Conservation (phyloP, 1,140 invertebrate species). For the Metopolophium dirhodum region DNA sequence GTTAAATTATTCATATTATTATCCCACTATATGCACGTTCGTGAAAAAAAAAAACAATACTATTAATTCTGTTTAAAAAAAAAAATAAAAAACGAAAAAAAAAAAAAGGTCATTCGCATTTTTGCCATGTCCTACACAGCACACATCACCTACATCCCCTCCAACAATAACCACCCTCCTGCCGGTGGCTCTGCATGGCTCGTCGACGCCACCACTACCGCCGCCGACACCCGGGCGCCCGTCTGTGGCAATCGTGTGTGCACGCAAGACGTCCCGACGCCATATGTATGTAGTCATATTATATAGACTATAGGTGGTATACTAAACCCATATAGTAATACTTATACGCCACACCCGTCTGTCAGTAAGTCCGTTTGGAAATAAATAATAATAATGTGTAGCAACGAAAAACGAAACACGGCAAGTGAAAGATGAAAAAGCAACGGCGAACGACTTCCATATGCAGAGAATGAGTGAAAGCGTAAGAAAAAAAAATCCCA, state of each 20-base stretch:
- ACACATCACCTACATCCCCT: neutral
- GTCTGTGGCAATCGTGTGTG: neutral
- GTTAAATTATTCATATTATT: slow-evolving; percentile 53
- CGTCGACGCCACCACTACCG: neutral
- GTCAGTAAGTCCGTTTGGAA: neutral
- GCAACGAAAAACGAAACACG: neutral
- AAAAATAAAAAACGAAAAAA: neutral
- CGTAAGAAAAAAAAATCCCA: neutral
- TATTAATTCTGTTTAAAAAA: slow-evolving; percentile 31
- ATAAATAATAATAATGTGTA: neutral
- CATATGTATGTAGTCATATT: neutral
- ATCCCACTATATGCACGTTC: slow-evolving; percentile 12
- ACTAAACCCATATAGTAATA: neutral
- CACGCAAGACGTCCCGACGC: slow-evolving; percentile 36
- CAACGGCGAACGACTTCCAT: neutral
- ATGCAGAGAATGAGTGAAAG: neutral
- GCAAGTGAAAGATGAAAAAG: neutral
- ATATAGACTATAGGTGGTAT: too few relatives aligned
- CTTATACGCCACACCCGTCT: neutral
- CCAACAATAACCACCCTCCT: neutral
- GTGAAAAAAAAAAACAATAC: slow-evolving; percentile 31
- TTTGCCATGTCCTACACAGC: neutral
- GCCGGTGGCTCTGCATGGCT: neutral
- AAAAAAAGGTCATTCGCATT: slow-evolving; percentile 51
- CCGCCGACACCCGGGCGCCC: slow-evolving; percentile 30